Conservation (phyloP, 1,140 invertebrate species). For the Drosophila sp. region DNA sequence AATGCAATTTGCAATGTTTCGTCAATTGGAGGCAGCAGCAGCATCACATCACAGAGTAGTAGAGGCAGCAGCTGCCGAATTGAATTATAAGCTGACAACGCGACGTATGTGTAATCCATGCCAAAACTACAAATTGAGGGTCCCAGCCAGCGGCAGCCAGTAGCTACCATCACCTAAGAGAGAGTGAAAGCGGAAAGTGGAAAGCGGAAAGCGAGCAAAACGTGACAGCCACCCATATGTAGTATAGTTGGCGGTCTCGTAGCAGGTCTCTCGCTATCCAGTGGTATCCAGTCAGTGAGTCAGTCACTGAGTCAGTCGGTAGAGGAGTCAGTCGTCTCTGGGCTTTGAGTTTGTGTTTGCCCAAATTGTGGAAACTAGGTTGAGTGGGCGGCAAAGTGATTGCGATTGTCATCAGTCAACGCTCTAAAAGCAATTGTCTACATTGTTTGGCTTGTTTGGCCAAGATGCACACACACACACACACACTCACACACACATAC, state of each 20-base stretch:
- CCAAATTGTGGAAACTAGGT: constrained; percentile 70
- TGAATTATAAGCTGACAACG: constrained; percentile 75
- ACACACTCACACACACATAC: constrained; percentile 35
- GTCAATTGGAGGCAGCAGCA: constrained; percentile 50
- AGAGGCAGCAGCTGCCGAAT: constrained; percentile 52
- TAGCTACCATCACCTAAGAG: constrained; percentile 30
- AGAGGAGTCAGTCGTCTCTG: background rate
- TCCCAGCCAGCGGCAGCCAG: background rate
- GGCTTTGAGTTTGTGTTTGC: constrained; percentile 57
- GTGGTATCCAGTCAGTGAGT: background rate
- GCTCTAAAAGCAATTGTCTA: constrained; percentile 81
- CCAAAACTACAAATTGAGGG: constrained; percentile 58
- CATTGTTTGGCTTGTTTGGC: constrained; percentile 79
- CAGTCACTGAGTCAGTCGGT: background rate
- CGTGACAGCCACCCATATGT: constrained; percentile 2
- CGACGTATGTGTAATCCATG: constrained; percentile 70
- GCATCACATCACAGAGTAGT: background rate
- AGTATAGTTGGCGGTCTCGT: background rate
- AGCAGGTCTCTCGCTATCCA: background rate
- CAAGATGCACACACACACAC: constrained; percentile 68
- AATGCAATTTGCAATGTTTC: constrained; percentile 66
- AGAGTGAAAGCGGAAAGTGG: constrained; percentile 14
- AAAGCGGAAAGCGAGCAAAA: background rate
- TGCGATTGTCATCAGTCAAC: constrained; percentile 81
- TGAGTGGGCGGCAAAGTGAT: constrained; percentile 79